Conservation (phyloP, 2,797 vertebrate genomes). For the Nannoperca australis region DNA sequence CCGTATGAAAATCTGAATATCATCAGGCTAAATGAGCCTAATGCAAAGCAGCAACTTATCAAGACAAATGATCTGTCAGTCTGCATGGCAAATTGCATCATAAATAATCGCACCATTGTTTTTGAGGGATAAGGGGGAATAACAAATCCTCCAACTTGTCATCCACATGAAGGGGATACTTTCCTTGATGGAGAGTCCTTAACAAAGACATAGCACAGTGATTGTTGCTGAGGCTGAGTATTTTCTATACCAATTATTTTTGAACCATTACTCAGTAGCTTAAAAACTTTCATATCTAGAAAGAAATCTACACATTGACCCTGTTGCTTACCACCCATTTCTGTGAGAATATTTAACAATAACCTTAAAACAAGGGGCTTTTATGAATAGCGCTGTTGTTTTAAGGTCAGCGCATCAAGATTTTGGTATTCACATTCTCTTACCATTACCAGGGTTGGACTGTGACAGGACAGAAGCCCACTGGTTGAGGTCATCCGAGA, state of each 20-base stretch:
- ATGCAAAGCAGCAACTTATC: conserved; percentile 86
- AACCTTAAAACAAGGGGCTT: background rate
- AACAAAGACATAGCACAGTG: conserved; percentile 68
- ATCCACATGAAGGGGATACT: conserved; percentile 75
- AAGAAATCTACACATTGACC: conserved; percentile 28
- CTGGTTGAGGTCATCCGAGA: conserved; percentile 74
- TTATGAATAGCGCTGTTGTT: background rate
- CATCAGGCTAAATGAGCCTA: conserved; percentile 86
- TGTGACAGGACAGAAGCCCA: conserved; percentile 69
- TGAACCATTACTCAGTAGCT: conserved; percentile 47
- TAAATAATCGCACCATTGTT: conserved; percentile 86
- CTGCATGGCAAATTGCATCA: conserved; percentile 77
- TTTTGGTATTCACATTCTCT: background rate
- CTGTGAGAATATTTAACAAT: background rate
- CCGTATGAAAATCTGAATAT: conserved; percentile 86
- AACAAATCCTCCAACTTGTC: conserved; percentile 84
- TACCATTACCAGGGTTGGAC: conserved; percentile 35
- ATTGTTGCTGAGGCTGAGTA: conserved; percentile 56
- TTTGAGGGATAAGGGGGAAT: conserved; percentile 81
- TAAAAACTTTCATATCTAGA: conserved; percentile 27
- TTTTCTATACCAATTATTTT: conserved; percentile 54
- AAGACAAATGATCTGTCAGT: conserved; percentile 87
- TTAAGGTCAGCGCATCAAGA: background rate
- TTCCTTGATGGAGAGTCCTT: conserved; percentile 76
- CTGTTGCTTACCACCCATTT: conserved; percentile 10